Evolutionary conservation across 2,888 invertebrate species (phyloP).

Genomic region (Zeuzera pyrina): DNA sequence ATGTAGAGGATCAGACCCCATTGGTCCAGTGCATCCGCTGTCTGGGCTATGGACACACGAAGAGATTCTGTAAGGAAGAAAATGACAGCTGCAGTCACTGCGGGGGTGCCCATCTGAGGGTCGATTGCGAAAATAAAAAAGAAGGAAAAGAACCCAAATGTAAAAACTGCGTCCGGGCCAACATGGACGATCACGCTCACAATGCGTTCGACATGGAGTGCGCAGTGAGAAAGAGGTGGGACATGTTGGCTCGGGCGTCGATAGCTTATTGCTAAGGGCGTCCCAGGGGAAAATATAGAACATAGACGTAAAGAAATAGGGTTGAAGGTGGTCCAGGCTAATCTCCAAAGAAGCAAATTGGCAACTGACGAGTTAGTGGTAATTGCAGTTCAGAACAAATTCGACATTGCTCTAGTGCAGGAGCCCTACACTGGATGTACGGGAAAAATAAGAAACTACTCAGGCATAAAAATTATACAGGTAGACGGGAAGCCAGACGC

Average conservation of each 20-base stretch:
- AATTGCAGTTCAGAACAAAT: not conserved
- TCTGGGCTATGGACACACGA: conserved; percentile 3
- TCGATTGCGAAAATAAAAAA: not conserved
- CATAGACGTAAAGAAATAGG: too few species aligned
- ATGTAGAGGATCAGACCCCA: conserved; percentile 1
- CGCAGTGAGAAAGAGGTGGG: conserved; percentile 1
- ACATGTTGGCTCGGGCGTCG: too few species aligned
- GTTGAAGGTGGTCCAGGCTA: too few species aligned
- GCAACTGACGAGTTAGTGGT: conserved; percentile 2
- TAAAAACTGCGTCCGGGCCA: too few species aligned
- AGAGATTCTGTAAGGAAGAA: conserved; percentile 1
- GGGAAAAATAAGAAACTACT: too few species aligned
- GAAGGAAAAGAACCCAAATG: not conserved
- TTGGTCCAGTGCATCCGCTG: conserved; percentile 3
- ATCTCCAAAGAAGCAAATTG: conserved; percentile 1
- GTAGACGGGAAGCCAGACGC: too few species aligned
- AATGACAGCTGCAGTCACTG: conserved; percentile 1
- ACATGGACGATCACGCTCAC: not conserved
- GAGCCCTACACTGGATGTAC: not conserved
- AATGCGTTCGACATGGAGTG: conserved; percentile 2
- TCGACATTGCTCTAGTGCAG: not conserved
- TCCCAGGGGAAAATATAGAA: too few species aligned
- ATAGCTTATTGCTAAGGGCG: conserved; percentile 2
- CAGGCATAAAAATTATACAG: too few species aligned
- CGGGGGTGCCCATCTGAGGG: conserved; percentile 1